Conservation (phyloP, 2,888 invertebrate species). For the Apodemia zela region DNA sequence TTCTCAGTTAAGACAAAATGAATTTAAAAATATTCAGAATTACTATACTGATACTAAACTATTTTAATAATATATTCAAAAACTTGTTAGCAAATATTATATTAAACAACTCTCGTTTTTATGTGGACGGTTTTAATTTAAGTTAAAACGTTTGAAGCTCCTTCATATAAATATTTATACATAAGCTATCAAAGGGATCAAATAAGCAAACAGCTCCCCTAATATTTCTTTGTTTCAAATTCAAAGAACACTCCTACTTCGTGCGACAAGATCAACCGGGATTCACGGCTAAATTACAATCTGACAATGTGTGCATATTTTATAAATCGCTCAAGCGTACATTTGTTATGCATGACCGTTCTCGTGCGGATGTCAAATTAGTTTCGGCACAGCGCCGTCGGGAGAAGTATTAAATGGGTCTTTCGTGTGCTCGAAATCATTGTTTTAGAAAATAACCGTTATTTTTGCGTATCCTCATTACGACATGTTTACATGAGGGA, state of each 20-base stretch:
- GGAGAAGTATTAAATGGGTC: slow-evolving; percentile 23
- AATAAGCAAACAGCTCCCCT: slow-evolving; percentile 17
- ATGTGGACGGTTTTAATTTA: background rate
- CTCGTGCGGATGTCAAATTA: slow-evolving; percentile 50
- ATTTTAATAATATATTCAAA: no score
- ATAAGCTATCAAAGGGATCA: slow-evolving; percentile 7
- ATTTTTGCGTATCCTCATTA: slow-evolving; percentile 9
- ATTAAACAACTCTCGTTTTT: no score
- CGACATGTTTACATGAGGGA: background rate
- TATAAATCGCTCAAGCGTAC: slow-evolving; percentile 57
- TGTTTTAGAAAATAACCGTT: slow-evolving; percentile 19
- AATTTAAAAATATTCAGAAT: no score
- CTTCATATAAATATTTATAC: slow-evolving; percentile 10
- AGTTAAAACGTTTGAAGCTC: background rate
- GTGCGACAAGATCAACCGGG: slow-evolving; percentile 35
- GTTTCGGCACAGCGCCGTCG: slow-evolving; percentile 43
- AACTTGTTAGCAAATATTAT: no score
- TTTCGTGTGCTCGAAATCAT: slow-evolving; percentile 16
- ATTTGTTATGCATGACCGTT: slow-evolving; percentile 61
- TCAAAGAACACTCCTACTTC: slow-evolving; percentile 22
- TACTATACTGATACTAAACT: no score
- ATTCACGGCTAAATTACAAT: slow-evolving; percentile 53
- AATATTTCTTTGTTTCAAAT: slow-evolving; percentile 21
- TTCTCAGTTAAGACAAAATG: no score
- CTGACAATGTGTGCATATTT: slow-evolving; percentile 64